Base-by-base conservation (phyloP, 2,797 vertebrate genomes). In the Poeciliopsis presidionis region DNA sequence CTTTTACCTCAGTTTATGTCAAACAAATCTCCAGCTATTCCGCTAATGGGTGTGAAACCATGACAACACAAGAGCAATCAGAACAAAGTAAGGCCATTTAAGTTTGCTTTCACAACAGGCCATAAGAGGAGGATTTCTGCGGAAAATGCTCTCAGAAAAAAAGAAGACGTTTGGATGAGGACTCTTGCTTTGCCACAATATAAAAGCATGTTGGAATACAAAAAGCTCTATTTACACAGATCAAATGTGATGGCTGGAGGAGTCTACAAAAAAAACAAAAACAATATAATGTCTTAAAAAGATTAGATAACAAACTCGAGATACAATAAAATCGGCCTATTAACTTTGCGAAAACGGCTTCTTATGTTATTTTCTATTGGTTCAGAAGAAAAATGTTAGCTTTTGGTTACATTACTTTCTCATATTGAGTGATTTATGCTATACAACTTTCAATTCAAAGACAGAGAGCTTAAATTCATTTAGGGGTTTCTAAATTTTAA, bases 41-140 rank as follows among this genome's bases (percentile, higher is more conserved):
- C 61, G 67, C 90, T 95, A 95, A 95, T 94, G 92, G 92, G 90
- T 87, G 88, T 84, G 93, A 90, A 93, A 89, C 93, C 93, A 94
- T 94, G 93, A 92, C 92, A 91, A 93, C 93, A 41, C 45, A 36
- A 75, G 84, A 76, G 90, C 90, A 92, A 93, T 94, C 89, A 89
- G 84, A 0, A 74, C 85, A 91, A 90, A 93, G 92, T 87, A 87
- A 89, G 86, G 91, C 90, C 88, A 90, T 89, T 92, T 89, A 89
- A 90, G 90, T 92, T 87, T 90, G 90, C 88, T 92, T 90, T 86
- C 89, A 88, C 7, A 83, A 85, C 81, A 65, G 74, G 84, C 49
- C 28, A 2, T 78, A 81, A 93, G 86, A 86, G 88, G 82, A 81
- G 74, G 67, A 86, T 86, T 88, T 89, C 82, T 90, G 73, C 16